phyloP scores from a whole-genome alignment of 23 tunicate genomes.

The Trididemnum miniatum region DNA sequence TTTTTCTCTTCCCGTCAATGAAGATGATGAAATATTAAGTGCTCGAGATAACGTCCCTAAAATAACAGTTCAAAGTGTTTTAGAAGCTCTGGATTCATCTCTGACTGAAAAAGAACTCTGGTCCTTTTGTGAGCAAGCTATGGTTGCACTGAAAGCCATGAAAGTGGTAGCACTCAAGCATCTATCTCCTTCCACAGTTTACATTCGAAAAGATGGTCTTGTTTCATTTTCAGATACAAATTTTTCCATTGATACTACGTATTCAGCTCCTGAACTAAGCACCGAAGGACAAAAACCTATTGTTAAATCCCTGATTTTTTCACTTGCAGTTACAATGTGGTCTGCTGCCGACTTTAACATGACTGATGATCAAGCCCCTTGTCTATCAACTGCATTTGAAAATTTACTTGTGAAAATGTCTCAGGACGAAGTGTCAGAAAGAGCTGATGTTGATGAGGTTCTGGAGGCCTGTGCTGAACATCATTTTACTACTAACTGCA shows the following conservation, averaged over 20 bases:
- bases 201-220: conserved; percentile 64
- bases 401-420: conserved; percentile 69
- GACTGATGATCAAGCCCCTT: conserved; percentile 82
- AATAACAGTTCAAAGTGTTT: conserved; percentile 49
- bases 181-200: conserved; percentile 47
- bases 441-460: conserved; percentile 68
- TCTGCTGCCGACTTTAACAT: conserved; percentile 83
- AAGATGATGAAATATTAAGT: conserved; percentile 46
- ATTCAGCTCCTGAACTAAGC: conserved; percentile 66
- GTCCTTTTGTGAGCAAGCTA: conserved; percentile 89
- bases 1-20: not conserved
- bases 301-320: conserved; percentile 58
- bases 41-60: conserved; percentile 64
- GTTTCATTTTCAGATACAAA: conserved; percentile 34
- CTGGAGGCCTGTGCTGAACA: conserved; percentile 67
- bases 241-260: conserved; percentile 48
- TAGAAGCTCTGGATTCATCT: conserved; percentile 52
- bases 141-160: conserved; percentile 17
- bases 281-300: not conserved
- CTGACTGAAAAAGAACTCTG: conserved; percentile 78
- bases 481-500: conserved; percentile 51
- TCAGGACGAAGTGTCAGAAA: conserved; percentile 51
- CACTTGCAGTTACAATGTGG: conserved; percentile 79
- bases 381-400: conserved; percentile 68
- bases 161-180: conserved; percentile 21